phyloP scores from a whole-genome alignment of 2,888 invertebrate genomes.

The Lysandra bellargus region DNA sequence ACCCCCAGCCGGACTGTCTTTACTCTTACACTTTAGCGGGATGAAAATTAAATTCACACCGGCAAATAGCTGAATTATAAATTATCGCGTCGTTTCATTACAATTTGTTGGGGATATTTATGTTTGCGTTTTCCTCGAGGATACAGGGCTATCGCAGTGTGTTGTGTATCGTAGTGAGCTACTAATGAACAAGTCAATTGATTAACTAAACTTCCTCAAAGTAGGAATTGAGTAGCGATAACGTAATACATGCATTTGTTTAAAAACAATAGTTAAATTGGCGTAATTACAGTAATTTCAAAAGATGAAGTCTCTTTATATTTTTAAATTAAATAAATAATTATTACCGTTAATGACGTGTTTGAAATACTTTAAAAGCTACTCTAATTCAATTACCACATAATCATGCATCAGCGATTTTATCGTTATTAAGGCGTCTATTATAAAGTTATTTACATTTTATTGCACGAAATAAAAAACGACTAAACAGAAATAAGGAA shows the following conservation, averaged over 20 bases:
- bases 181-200: neutral
- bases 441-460: conserved; percentile 7
- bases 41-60: conserved; percentile 32
- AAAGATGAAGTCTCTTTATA: neutral
- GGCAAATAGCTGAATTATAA: conserved; percentile 26
- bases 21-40: conserved; percentile 41
- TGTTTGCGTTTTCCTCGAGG: neutral
- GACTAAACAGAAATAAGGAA: neutral
- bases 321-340: neutral
- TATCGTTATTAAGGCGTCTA: neutral
- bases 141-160: neutral
- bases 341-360: neutral
- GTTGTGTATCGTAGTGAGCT: neutral
- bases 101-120: neutral
- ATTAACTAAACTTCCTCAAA: neutral
- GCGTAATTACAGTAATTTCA: neutral
- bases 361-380: neutral
- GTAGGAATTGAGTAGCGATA: neutral
- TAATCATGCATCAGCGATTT: conserved; percentile 16
- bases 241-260: neutral
- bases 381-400: conserved; percentile 6
- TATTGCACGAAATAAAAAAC: neutral
- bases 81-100: conserved; percentile 11
- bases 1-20: conserved; percentile 53
- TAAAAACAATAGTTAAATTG: neutral